A percentile compares a stretch with the other conserved stretches of the same genome.
Conservation (phyloP, 2,888 invertebrate genomes). For the Eucera pruinosa region DNA sequence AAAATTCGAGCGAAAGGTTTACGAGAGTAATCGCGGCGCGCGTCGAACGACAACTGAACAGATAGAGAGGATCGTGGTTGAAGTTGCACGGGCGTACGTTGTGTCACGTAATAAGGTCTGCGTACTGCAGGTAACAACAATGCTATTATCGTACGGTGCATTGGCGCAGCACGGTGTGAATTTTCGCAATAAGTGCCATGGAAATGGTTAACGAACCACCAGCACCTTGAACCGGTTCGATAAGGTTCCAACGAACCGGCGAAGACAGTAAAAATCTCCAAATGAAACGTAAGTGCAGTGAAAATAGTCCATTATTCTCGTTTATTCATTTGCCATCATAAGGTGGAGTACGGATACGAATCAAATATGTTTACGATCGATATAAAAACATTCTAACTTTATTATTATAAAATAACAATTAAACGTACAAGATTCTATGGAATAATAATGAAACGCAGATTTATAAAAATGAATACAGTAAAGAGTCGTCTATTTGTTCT, state of each 20-base stretch:
- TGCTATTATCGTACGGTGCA: slow-evolving; percentile 78
- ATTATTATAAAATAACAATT: no score
- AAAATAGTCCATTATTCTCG: no score
- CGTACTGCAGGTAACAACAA: slow-evolving; percentile 75
- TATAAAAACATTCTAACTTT: no score
- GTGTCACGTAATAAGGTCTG: slow-evolving; percentile 79
- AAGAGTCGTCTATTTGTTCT: no score
- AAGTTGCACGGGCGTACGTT: slow-evolving; percentile 72
- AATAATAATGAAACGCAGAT: no score
- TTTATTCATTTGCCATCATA: no score
- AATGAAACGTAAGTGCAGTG: background rate
- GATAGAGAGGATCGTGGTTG: slow-evolving; percentile 72
- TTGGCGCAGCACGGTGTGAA: slow-evolving; percentile 76
- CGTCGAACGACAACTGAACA: slow-evolving; percentile 80
- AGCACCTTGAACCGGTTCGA: slow-evolving; percentile 67
- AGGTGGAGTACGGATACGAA: no score
- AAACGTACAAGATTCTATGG: no score
- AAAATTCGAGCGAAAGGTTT: slow-evolving; percentile 12
- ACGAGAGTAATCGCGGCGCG: slow-evolving; percentile 70
- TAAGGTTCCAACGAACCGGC: slow-evolving; percentile 20
- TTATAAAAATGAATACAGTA: no score
- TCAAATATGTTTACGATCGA: no score
- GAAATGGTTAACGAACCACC: slow-evolving; percentile 44
- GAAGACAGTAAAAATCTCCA: background rate
- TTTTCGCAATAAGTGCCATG: slow-evolving; percentile 64